These are phyloP conservation scores for Podotricha telesiphe DNA, from an alignment of 2,888 invertebrate genomes.

Conservation along the genomic window DNA sequence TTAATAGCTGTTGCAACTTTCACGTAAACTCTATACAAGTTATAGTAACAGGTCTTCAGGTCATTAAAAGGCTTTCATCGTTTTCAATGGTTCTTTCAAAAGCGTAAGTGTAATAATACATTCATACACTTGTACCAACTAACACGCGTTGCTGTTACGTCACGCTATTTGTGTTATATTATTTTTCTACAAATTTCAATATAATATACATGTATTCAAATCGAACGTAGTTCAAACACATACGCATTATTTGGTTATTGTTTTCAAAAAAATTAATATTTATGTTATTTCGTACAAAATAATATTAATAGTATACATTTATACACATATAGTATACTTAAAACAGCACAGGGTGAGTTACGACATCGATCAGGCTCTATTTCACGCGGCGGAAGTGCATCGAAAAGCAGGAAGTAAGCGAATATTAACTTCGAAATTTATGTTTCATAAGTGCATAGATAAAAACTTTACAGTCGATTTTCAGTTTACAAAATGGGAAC, in stretches of 20 bases:
- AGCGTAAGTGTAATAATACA: slow-evolving; percentile 5
- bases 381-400: slow-evolving; percentile 27
- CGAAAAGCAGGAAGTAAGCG: slow-evolving; percentile 26
- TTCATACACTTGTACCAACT: slow-evolving; percentile 1
- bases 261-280: background rate
- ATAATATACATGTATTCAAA: too few relatives aligned
- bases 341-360: slow-evolving; percentile 4
- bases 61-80: slow-evolving; percentile 18
- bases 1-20: slow-evolving; percentile 23
- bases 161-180: background rate
- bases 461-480: slow-evolving; percentile 4
- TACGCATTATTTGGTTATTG: background rate
- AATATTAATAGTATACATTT: background rate
- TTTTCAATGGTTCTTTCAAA: slow-evolving; percentile 8
- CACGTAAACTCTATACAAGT: slow-evolving; percentile 21
- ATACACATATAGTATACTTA: background rate
- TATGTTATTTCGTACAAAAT: background rate
- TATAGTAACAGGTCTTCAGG: slow-evolving; percentile 12
- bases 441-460: slow-evolving; percentile 21
- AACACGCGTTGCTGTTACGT: background rate
- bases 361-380: slow-evolving; percentile 28
- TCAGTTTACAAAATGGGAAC: background rate
- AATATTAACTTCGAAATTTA: slow-evolving; percentile 27
- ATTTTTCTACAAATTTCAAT: too few relatives aligned
- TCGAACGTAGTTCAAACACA: background rate